phyloP scores from a whole-genome alignment of 2,797 vertebrate genomes.

The Spondyliosoma cantharus region DNA sequence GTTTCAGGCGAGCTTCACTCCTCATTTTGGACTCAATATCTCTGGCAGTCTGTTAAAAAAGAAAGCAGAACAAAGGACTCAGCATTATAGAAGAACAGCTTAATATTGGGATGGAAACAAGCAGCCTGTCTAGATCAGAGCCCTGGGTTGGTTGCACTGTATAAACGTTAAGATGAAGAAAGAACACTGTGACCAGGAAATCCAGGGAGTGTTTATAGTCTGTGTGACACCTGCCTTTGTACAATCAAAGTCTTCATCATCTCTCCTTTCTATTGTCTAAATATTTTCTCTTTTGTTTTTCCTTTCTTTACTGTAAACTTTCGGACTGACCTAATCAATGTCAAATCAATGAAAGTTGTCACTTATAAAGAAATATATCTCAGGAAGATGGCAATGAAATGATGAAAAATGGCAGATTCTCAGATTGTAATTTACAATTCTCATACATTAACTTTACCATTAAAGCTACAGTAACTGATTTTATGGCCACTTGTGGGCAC shows the following conservation, averaged over 20 bases:
- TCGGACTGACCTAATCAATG: too few species aligned
- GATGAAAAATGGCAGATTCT: too few species aligned
- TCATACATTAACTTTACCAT: too few species aligned
- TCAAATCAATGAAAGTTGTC: too few species aligned
- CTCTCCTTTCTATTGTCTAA: neutral
- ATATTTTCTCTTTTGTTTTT: neutral
- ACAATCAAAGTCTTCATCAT: neutral
- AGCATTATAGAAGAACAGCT: neutral
- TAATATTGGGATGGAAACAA: neutral
- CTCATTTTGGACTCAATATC: conserved; percentile 94
- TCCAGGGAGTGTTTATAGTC: conserved; percentile 3
- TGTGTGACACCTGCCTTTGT: neutral
- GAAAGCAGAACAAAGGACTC: conserved; percentile 18
- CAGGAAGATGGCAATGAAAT: too few species aligned
- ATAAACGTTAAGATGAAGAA: neutral
- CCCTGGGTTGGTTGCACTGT: neutral
- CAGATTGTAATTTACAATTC: too few species aligned
- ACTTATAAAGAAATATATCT: too few species aligned
- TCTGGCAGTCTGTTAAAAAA: conserved; percentile 87
- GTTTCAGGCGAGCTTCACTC: conserved; percentile 93
- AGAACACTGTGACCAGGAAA: neutral
- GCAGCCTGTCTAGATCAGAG: neutral
- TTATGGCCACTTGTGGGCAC: too few species aligned
- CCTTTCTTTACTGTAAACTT: too few species aligned
- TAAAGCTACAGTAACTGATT: too few species aligned